These are phyloP conservation scores for Peromyscus californicus DNA, from an alignment of 2,113 vertebrate species.

Conservation along the genomic window DNA sequence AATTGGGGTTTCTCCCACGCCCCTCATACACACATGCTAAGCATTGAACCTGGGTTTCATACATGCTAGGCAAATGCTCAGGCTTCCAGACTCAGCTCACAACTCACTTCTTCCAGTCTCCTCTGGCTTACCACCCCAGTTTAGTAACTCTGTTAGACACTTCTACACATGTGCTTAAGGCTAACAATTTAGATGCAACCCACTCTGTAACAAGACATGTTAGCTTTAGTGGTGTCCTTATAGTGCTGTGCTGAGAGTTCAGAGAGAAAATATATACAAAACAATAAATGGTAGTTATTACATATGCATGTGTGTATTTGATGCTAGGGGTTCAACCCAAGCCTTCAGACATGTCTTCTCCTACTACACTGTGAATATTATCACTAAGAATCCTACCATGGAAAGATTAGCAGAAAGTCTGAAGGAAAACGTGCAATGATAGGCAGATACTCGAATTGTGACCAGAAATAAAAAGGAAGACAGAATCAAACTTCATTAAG, in stretches of 20 bases:
- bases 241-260: slow-evolving; percentile 21
- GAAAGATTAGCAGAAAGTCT: background rate
- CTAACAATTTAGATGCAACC: background rate
- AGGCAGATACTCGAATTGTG: background rate
- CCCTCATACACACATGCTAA: background rate
- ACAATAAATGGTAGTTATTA: background rate
- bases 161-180: background rate
- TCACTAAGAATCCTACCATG: background rate
- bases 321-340: background rate
- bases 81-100: background rate
- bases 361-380: slow-evolving; percentile 10
- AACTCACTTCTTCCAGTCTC: background rate
- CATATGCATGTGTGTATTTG: background rate
- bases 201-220: background rate
- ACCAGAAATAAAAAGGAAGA: slow-evolving; percentile 45
- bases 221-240: background rate
- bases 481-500: slow-evolving; percentile 15
- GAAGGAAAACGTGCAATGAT: slow-evolving; percentile 50
- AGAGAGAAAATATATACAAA: background rate
- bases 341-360: background rate
- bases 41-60: background rate
- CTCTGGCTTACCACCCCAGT: background rate
- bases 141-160: background rate
- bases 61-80: background rate
- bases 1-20: background rate